Percentiles rank a stretch among this genome's conserved stretches.
Conservation (phyloP, 1,140 invertebrate genomes). For the Drosophila triauraria region DNA sequence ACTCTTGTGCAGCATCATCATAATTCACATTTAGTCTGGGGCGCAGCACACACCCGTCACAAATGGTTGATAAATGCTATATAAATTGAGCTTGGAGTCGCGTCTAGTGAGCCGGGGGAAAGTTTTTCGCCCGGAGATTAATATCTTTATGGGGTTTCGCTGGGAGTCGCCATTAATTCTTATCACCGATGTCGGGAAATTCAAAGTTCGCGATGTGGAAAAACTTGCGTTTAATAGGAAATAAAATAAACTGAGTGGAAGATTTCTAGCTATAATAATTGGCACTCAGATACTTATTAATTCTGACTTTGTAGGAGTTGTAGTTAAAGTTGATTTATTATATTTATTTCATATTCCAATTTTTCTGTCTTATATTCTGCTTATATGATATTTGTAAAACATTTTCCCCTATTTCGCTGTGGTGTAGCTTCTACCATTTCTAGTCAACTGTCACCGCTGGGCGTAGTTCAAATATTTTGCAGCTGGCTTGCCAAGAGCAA, state of each 20-base stretch:
- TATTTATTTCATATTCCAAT: neutral
- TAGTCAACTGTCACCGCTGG: neutral
- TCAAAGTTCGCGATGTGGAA: neutral
- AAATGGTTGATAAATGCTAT: slow-evolving; percentile 51
- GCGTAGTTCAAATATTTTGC: slow-evolving; percentile 57
- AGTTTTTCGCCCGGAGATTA: slow-evolving; percentile 27
- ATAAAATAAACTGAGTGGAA: neutral
- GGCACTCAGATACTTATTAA: neutral
- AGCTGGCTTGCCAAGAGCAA: slow-evolving; percentile 41
- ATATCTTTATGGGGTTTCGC: slow-evolving; percentile 33
- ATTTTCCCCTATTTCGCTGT: neutral
- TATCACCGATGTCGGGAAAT: slow-evolving; percentile 18
- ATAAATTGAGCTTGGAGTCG: slow-evolving; percentile 46
- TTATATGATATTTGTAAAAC: no score
- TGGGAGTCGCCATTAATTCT: slow-evolving; percentile 23
- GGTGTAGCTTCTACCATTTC: neutral
- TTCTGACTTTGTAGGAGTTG: neutral
- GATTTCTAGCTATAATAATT: neutral
- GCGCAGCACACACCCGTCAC: slow-evolving; percentile 37
- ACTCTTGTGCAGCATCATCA: slow-evolving; percentile 74
- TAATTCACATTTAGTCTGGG: slow-evolving; percentile 61
- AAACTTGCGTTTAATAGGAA: neutral
- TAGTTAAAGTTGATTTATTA: neutral
- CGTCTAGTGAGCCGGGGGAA: slow-evolving; percentile 8
- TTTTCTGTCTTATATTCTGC: no score